Evolutionary conservation across 2,888 invertebrate genomes (phyloP).

Genomic region (Cheilosia variabilis): DNA sequence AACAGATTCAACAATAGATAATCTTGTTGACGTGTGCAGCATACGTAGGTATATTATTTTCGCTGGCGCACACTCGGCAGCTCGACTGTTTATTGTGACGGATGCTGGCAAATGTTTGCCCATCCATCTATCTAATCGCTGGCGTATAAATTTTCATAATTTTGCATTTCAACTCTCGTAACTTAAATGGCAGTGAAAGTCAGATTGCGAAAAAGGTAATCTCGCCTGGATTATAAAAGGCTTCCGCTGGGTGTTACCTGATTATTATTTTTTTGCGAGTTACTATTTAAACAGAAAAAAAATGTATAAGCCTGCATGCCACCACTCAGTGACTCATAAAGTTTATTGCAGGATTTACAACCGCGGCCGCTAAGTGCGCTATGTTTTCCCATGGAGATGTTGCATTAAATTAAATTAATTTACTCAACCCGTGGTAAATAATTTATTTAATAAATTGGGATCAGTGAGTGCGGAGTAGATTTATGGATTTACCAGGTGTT

Average conservation of each 20-base stretch:
- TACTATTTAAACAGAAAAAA: conserved; percentile 29
- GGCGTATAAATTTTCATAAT: conserved; percentile 48
- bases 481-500: conserved; percentile 61
- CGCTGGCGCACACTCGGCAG: conserved; percentile 19
- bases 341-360: conserved; percentile 53
- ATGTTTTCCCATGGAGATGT: conserved; percentile 51
- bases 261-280: conserved; percentile 33
- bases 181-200: conserved; percentile 47
- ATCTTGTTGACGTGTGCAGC: conserved; percentile 7
- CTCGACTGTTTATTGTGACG: conserved; percentile 41
- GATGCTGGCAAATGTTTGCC: conserved; percentile 44
- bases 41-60: conserved; percentile 18
- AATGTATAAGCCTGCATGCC: background rate
- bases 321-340: conserved; percentile 35
- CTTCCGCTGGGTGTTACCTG: conserved; percentile 56
- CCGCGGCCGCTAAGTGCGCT: conserved; percentile 21
- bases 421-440: conserved; percentile 55
- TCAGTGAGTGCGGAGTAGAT: conserved; percentile 48
- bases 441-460: conserved; percentile 47
- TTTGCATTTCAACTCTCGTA: conserved; percentile 44
- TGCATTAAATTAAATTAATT: conserved; percentile 61
- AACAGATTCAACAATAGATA: conserved; percentile 58
- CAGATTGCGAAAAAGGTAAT: conserved; percentile 43
- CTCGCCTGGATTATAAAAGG: conserved; percentile 29
- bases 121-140: conserved; percentile 43